Conservation (phyloP, 2,113 vertebrate genomes). For the Erythrolamprus reginae region DNA sequence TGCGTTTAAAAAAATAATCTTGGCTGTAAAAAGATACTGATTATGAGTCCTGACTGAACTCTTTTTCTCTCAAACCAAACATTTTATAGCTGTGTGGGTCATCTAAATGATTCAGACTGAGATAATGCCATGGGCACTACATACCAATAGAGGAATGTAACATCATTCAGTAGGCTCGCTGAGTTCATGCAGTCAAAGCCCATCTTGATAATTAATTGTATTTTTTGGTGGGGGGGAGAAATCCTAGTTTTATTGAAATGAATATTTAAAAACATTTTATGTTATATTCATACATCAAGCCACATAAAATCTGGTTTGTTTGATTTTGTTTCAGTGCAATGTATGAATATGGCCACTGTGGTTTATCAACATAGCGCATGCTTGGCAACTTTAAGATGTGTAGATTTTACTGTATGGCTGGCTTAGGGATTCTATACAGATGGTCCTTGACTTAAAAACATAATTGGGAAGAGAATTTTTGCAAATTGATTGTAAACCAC, state of each 20-base stretch:
- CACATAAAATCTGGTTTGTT: background rate
- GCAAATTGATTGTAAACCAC: background rate
- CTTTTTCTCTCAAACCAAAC: background rate
- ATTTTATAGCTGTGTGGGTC: background rate
- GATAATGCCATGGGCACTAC: background rate
- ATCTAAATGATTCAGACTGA: background rate
- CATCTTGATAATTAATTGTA: background rate
- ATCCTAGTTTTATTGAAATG: background rate
- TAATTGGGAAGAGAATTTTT: background rate
- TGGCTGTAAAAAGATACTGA: background rate
- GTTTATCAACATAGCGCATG: background rate
- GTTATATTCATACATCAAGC: background rate
- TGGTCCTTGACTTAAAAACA: background rate
- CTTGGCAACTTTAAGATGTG: background rate
- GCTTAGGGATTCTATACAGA: background rate
- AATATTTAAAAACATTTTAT: conserved; percentile 11
- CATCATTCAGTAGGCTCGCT: background rate
- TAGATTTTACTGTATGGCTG: background rate
- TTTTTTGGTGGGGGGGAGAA: background rate
- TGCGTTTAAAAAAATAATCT: background rate
- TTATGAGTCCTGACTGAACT: background rate
- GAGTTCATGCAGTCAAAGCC: background rate
- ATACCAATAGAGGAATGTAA: background rate
- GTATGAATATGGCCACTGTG: background rate
- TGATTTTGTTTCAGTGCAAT: background rate